These are phyloP conservation scores for Pseudoatta argentina DNA, from an alignment of 1,140 invertebrate genomes.

Conservation along the genomic window DNA sequence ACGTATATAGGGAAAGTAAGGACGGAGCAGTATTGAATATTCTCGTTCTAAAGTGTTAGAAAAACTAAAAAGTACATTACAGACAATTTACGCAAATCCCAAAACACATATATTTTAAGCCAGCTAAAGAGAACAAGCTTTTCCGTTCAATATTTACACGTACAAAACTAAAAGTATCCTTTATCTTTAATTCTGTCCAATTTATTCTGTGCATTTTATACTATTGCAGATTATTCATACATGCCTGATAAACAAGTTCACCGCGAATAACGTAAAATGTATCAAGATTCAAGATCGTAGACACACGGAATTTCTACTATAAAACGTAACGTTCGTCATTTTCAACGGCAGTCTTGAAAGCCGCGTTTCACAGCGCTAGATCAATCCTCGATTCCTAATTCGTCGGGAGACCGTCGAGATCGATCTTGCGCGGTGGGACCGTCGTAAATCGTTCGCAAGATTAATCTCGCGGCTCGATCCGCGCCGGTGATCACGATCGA, in stretches of 20 bases:
- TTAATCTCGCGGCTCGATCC: conserved; percentile 49
- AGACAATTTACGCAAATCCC: conserved; percentile 12
- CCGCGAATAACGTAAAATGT: neutral
- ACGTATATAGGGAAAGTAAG: conserved; percentile 47
- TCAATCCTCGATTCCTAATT: conserved; percentile 48
- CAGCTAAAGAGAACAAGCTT: neutral
- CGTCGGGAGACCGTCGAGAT: conserved; percentile 1
- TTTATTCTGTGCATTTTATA: neutral
- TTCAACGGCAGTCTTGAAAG: conserved; percentile 5
- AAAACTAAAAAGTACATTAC: neutral
- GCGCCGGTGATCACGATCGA: conserved; percentile 20
- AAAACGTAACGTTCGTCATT: conserved; percentile 27
- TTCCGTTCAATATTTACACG: neutral
- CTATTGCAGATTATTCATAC: neutral
- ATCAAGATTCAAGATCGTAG: neutral
- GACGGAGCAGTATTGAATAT: conserved; percentile 1
- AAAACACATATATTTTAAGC: neutral
- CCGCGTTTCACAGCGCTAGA: neutral
- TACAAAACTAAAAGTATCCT: neutral
- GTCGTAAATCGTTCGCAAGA: conserved; percentile 42
- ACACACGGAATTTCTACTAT: neutral
- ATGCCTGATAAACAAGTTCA: neutral
- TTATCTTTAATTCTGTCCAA: neutral
- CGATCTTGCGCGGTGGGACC: conserved; percentile 4
- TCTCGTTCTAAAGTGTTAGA: conserved; percentile 19